Evolutionary conservation across 2,797 vertebrate genomes (phyloP).

Genomic region (Oryzias dopingdopingensis): DNA sequence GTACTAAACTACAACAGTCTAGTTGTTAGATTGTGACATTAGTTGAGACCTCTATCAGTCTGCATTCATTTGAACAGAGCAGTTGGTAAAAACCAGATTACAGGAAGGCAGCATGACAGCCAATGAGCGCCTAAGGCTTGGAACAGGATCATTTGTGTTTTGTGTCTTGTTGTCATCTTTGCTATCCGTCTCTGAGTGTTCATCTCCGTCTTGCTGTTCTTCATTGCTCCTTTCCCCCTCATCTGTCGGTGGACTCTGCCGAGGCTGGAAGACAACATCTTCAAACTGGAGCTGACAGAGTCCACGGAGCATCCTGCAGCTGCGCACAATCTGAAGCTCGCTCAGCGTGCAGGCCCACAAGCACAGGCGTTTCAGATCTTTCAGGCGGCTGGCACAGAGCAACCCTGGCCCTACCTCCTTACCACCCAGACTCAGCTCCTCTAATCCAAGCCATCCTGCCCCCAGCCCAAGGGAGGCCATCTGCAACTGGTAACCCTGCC

Average conservation of each 20-base stretch:
- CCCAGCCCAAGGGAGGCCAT: slow-evolving; percentile 79
- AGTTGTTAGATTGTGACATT: not conserved
- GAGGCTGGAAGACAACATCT: slow-evolving; percentile 73
- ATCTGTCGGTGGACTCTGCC: slow-evolving; percentile 50
- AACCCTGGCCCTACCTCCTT: slow-evolving; percentile 78
- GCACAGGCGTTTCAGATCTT: slow-evolving; percentile 71
- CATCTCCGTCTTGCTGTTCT: slow-evolving; percentile 47
- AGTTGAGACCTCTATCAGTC: slow-evolving; percentile 43
- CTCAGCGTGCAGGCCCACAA: slow-evolving; percentile 74
- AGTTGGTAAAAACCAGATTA: slow-evolving; percentile 71
- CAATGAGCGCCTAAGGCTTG: slow-evolving; percentile 69
- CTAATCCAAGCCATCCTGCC: slow-evolving; percentile 76
- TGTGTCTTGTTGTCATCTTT: slow-evolving; percentile 50
- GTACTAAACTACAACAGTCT: not conserved
- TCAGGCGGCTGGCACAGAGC: slow-evolving; percentile 74
- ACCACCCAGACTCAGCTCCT: slow-evolving; percentile 77
- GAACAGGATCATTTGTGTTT: slow-evolving; percentile 68
- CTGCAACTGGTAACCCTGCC: slow-evolving; percentile 74
- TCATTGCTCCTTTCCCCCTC: slow-evolving; percentile 54
- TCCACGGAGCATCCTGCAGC: slow-evolving; percentile 72
- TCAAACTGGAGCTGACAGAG: slow-evolving; percentile 74
- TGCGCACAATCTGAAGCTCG: slow-evolving; percentile 72
- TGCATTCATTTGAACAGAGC: slow-evolving; percentile 67
- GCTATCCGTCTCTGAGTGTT: slow-evolving; percentile 35
- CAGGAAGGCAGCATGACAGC: slow-evolving; percentile 72